Evolutionary conservation across 2,113 vertebrate species (phyloP), one percentile per base, ranked within the genome.

Genomic region (Elgaria multicarinata): DNA sequence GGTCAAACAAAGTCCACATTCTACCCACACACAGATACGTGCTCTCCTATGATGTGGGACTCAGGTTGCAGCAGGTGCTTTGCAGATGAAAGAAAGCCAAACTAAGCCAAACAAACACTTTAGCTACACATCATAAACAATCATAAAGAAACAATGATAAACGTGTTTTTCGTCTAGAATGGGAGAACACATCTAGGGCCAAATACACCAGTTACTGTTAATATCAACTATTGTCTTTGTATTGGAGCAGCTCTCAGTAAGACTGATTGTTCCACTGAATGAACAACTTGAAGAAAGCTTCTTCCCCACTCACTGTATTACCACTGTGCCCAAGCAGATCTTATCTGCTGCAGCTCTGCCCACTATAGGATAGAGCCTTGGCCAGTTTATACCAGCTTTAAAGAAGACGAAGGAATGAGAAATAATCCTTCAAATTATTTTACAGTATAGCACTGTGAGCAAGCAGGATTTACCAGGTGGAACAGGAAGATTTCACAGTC

Each of bases 31-130:
- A 33, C 3, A 71, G 14, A 77, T 86, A 44, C 12, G 13, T 77
- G 28, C 10, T 78, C 42, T 50, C 2, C 20, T 78, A 18, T 77
- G 58, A 62, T 62, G 39, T 42, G 44, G 22, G 18, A 67, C 26
- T 78, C 39, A 67, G 16, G 74, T 50, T 78, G 75, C 42, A 66
- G 20, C 31, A 78, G 31, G 74, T 67, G 86, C 62, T 78, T n/a
- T 87, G 58, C 74, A 87, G 31, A 66, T 87, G 74, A 50, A 18
- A 78, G 39, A 50, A 66, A 62, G 6, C 0, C 50, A 13, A 28
- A 58, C 64, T 9, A 55, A 93, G 74, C 93, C 94, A 93, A 85
- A 89, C 28, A 92, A 93, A 95, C 85, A 82, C 86, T 88, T 93
- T 91, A 95, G 86, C 90, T 78, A 71, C 0, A 67, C 16, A 50